phyloP scores from a whole-genome alignment of 2,888 invertebrate species.

The Clanis bilineata region DNA sequence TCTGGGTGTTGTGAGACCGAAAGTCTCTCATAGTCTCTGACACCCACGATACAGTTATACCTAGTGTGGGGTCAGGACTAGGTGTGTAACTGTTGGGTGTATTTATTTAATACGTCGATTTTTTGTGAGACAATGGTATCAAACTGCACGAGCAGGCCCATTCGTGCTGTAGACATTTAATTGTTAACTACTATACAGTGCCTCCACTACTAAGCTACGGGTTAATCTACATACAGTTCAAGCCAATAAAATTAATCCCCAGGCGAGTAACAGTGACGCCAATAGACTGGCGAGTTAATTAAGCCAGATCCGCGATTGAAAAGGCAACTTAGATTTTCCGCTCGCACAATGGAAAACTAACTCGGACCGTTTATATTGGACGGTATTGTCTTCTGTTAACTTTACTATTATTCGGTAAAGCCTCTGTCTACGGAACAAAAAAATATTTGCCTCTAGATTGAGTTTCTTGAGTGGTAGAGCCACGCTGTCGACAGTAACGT shows the following conservation, averaged over 20 bases:
- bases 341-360: not conserved
- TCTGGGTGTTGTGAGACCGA: too few relatives aligned
- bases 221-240: not conserved
- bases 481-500: too few relatives aligned
- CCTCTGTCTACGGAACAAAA: not conserved
- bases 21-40: too few relatives aligned
- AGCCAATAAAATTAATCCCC: not conserved
- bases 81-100: too few relatives aligned
- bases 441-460: too few relatives aligned
- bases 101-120: too few relatives aligned
- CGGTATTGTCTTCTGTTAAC: not conserved
- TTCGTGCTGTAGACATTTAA: too few relatives aligned
- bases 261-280: not conserved
- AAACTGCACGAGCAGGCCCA: too few relatives aligned
- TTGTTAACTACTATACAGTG: not conserved
- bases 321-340: constrained; percentile 8
- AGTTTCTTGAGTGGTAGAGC: too few relatives aligned
- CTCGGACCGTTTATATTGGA: not conserved
- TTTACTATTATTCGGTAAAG: not conserved
- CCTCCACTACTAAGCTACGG: not conserved
- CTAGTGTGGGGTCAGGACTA: too few relatives aligned
- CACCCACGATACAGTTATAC: too few relatives aligned
- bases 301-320: not conserved
- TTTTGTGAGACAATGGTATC: too few relatives aligned
- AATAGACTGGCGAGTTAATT: not conserved